Evolutionary conservation across 2,113 vertebrate genomes (phyloP), one percentile per base, ranked within the genome.

Genomic region (Pristiophorus japonicus): DNA sequence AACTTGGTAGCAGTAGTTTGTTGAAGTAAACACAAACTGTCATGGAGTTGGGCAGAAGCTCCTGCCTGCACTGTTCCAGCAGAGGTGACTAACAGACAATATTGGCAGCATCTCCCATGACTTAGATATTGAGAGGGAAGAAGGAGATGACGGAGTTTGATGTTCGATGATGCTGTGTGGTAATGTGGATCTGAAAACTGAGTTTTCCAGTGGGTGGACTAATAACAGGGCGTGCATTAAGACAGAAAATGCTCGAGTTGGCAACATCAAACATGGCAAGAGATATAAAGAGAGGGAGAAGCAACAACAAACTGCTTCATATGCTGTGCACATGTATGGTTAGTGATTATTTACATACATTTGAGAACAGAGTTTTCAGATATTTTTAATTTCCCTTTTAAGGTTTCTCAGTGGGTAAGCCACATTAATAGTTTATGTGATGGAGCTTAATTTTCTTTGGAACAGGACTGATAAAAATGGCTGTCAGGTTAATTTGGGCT

Each of bases 261-360:
- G 63, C 38, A 94, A 67, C 51, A 34, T 73, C 66, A 27, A 70
- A 67, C 45, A 51, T 51, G 66, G 18, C 59, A 94, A 51, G n/a
- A 51, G 93, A 94, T 47, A 94, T 47, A 94, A 70, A 94, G 24
- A 73, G 42, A 73, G 45, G 3, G 66, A 47, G 38, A 30, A 20
- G 11, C 16, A 51, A 51, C 12, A 70, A 70, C 65, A 70, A 47
- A 73, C 66, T 18, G 12, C 12, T 70, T 47, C 93, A 94, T 94
- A 45, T 94, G 93, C 65, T 94, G 27, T 34, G 66, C 93, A 94
- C 42, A 47, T 94, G 66, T 94, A 27, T 18, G 16, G 63, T 94
- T 67, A 42, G 18, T 38, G 38, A 94, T 45, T 42, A 45, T 94
- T 66, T 65, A n/a, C 4, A 66, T 66, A 45, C 66, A 30, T 7